Evolutionary conservation across 1,140 invertebrate genomes (phyloP), one percentile per base, ranked within the genome.

Genomic region (Drosophila truncata): DNA sequence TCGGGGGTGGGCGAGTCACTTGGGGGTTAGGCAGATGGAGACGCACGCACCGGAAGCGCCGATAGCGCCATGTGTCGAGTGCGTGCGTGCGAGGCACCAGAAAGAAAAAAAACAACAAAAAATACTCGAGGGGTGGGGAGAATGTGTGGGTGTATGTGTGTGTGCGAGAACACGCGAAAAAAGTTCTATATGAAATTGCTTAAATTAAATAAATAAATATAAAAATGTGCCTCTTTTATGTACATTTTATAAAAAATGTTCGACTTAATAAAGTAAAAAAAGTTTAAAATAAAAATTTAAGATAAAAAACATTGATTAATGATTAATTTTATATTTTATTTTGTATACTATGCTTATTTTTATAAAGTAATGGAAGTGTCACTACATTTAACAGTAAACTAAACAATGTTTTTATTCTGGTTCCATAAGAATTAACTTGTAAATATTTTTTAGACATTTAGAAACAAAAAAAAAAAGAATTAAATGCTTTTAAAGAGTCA

Each of bases 31-130:
- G 64, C 57, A 11, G 65, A 62, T 44, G 64, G 58, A 69, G 66
- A 78, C 50, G 75, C 80, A 84, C 87, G 87, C 87, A 84, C 83
- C 83, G 88, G 87, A 91, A 91, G 75, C 80, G 66, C 81, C 85
- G 85, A 90, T 82, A 85, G 87, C 83, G 87, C 83, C 87, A 91
- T 91, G 87, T 91, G 87, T 91, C 87, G 74, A 91, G 83, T 91
- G 83, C 80, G 80, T 86, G 85, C 86, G 84, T 78, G 80, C 71
- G 71, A 79, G 64, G 70, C 70, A 66, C 73, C 74, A 78, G 65
- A 66, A 70, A 78, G 39, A 50, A 41, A 31, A 41, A 35, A 31
- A 41, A 25, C 37, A 55, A 37, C 14, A 46, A 23, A 47, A 65
- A 44, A 75, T 11, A n/a, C 27, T 20, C 42, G 42, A n/a, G 39